phyloP scores from a whole-genome alignment of 2,888 invertebrate genomes.

The Pelosia muscerda region DNA sequence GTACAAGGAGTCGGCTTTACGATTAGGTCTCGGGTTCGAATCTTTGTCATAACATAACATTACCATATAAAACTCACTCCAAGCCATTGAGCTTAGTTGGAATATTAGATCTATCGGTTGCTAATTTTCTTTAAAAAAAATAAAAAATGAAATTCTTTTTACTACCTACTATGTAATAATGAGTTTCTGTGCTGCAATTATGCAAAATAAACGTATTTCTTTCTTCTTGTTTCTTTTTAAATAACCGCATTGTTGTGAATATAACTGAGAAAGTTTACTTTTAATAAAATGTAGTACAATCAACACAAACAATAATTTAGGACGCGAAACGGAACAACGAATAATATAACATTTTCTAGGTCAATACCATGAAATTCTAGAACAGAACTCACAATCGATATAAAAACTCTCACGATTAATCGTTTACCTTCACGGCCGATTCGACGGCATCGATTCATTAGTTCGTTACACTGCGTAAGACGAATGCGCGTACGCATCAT shows the following conservation, averaged over 20 bases:
- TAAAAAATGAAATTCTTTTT: too few species aligned
- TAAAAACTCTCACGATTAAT: constrained; percentile 25
- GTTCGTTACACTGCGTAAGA: constrained; percentile 24
- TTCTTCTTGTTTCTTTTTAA: too few species aligned
- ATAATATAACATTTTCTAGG: constrained; percentile 16
- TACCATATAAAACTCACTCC: too few species aligned
- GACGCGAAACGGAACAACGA: background rate
- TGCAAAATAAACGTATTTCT: too few species aligned
- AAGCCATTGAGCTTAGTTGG: too few species aligned
- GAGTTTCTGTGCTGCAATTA: too few species aligned
- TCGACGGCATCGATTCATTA: constrained; percentile 37
- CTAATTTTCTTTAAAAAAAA: too few species aligned
- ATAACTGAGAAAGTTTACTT: background rate
- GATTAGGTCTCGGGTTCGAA: too few species aligned
- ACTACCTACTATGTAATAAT: too few species aligned
- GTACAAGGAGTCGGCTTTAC: too few species aligned
- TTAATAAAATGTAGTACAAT: background rate
- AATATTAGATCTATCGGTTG: too few species aligned
- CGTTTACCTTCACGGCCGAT: constrained; percentile 25
- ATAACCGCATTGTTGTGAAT: background rate
- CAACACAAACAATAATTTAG: background rate
- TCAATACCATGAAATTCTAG: constrained; percentile 19
- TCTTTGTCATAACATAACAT: too few species aligned
- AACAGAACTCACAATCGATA: constrained; percentile 18
- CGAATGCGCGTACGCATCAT: constrained; percentile 59